Evolutionary conservation across 2,113 vertebrate genomes (phyloP).

Genomic region (Cyprinodon tularosa): DNA sequence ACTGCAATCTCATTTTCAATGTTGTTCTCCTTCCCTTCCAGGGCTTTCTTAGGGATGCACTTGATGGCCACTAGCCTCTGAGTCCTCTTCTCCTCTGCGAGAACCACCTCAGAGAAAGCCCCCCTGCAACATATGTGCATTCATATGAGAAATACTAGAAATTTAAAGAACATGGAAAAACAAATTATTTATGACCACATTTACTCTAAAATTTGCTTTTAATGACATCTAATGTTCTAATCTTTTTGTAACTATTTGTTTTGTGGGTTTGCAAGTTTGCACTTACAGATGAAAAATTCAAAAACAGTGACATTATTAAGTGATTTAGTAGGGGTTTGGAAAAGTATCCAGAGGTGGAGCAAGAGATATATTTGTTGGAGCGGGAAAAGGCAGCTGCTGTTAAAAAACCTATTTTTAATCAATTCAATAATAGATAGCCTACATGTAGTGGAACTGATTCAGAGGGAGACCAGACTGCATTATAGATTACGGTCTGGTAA

Average conservation of each 20-base stretch:
- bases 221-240: slow-evolving; percentile 4
- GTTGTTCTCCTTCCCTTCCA: slow-evolving; percentile 96
- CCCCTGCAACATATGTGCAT: slow-evolving; percentile 78
- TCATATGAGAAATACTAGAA: not conserved
- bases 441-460: slow-evolving; percentile 58
- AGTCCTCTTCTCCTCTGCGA: slow-evolving; percentile 92
- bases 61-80: slow-evolving; percentile 95
- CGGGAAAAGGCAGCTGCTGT: slow-evolving; percentile 21
- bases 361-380: slow-evolving; percentile 32
- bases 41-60: slow-evolving; percentile 95
- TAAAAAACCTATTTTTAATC: slow-evolving; percentile 47
- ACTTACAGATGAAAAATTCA: slow-evolving; percentile 66
- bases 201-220: not conserved
- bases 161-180: not conserved
- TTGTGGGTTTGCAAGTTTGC: slow-evolving; percentile 8
- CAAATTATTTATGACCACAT: not conserved
- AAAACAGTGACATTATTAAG: slow-evolving; percentile 47
- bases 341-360: slow-evolving; percentile 26
- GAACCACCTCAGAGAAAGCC: slow-evolving; percentile 96
- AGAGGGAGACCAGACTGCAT: slow-evolving; percentile 59
- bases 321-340: slow-evolving; percentile 30
- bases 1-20: slow-evolving; percentile 97
- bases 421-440: slow-evolving; percentile 67
- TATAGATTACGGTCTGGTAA: slow-evolving; percentile 64
- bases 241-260: slow-evolving; percentile 17